phyloP scores from a whole-genome alignment of 2,113 vertebrate genomes.

The Okapia johnstoni region DNA sequence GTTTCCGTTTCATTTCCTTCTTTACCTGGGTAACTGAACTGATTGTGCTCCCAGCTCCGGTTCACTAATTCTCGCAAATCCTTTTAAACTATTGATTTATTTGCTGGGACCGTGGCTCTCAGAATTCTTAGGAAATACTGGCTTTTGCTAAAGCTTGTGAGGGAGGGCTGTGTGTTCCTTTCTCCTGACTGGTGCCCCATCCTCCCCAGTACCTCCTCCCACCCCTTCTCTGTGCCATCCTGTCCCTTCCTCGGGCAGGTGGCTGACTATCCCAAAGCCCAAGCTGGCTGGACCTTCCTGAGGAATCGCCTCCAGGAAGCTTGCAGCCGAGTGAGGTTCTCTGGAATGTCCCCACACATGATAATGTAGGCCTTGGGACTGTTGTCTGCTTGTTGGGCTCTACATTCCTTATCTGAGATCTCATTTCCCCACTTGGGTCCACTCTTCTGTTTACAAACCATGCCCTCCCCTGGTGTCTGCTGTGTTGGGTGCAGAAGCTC shows the following conservation, averaged over 20 bases:
- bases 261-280: neutral
- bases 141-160: neutral
- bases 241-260: neutral
- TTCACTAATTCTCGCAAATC: conserved; percentile 66
- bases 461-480: neutral
- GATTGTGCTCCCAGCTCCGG: conserved; percentile 37
- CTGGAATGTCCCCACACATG: neutral
- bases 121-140: conserved; percentile 30
- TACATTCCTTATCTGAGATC: neutral
- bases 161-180: neutral
- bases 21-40: conserved; percentile 48
- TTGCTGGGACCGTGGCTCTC: neutral
- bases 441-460: neutral
- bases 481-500: neutral
- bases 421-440: neutral
- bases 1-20: conserved; percentile 36
- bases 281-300: neutral
- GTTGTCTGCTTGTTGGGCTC: neutral
- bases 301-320: neutral
- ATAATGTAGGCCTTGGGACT: neutral
- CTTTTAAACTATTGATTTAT: conserved; percentile 62
- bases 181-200: neutral
- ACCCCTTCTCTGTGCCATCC: neutral
- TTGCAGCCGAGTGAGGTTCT: neutral
- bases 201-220: neutral